Evolutionary conservation across 2,113 vertebrate species (phyloP).

Genomic region (Chrysochloris asiatica): DNA sequence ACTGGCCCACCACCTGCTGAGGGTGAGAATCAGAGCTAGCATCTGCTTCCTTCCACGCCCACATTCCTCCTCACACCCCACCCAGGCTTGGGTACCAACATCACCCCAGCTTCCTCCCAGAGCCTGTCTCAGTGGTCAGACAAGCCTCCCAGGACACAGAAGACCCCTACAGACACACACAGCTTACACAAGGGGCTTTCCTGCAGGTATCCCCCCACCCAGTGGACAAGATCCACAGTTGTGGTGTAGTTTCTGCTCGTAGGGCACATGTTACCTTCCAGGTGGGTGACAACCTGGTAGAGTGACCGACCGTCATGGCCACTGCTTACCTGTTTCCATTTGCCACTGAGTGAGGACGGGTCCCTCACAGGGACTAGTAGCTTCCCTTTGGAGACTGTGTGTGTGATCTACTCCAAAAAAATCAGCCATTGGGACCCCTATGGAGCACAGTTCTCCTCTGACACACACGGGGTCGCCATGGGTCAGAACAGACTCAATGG

Average conservation of each 20-base stretch:
- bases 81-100: neutral
- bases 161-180: neutral
- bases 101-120: neutral
- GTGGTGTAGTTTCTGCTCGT: neutral
- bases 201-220: neutral
- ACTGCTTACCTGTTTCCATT: neutral
- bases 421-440: too few relatives aligned
- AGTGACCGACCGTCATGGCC: rapidly evolving
- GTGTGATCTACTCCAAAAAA: neutral
- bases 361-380: neutral
- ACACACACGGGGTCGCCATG: too few relatives aligned
- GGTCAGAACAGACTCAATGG: too few relatives aligned
- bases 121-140: neutral
- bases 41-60: slow-evolving; percentile 29
- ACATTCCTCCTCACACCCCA: neutral
- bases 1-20: neutral
- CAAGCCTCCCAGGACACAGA: neutral
- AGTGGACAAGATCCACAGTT: neutral
- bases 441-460: too few relatives aligned
- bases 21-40: neutral
- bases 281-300: neutral
- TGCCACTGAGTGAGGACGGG: rapidly evolving
- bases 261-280: neutral
- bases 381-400: neutral
- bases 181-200: neutral